Evolutionary conservation across 2,888 invertebrate genomes (phyloP), one percentile per base, ranked within the genome.

Genomic region (Apamea anceps): DNA sequence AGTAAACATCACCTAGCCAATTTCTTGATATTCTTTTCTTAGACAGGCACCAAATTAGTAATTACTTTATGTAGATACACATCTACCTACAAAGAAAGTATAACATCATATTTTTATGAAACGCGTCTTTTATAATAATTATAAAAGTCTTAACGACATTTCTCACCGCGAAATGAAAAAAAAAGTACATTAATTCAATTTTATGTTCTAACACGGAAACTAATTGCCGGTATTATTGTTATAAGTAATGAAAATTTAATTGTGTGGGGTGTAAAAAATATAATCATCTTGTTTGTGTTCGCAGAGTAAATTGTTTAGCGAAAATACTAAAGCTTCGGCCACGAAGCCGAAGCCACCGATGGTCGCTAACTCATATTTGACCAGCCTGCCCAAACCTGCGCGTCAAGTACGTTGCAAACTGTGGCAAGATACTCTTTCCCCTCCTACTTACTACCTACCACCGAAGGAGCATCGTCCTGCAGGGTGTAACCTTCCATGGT

Each of bases 181-280:
- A 70, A 63, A 71, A 4, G 13, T 2, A 25, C 18, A n/a, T 62
- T 62, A 15, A 62, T 48, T 62, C 48, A n/a, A 63, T 66, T 85
- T 75, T 75, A 79, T 57, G 75, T 73, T 75, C 57, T 12, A 70
- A 65, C 79, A 77, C 74, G 74, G 75, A 71, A 80, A 8, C 62
- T 62, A 76, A 85, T 78, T 54, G 77, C 28, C 18, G 6, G 25
- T 37, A 45, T 79, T 60, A 51, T 28, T 51, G 42, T 32, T 42
- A 25, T 25, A 63, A 18, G 21, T 42, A 51, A 77, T 28, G 63
- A 77, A 63, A 63, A 28, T 28, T 4, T 42, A 51, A 77, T 28
- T 75, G 3, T 37, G 62, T 62, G 21, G 51, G 48, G 8, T 51
- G 37, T 42, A 62, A 51, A 51, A 77, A 51, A 0, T 0, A 0